Base-by-base conservation (phyloP, 2,113 vertebrate genomes). In the Desmodus rotundus region DNA sequence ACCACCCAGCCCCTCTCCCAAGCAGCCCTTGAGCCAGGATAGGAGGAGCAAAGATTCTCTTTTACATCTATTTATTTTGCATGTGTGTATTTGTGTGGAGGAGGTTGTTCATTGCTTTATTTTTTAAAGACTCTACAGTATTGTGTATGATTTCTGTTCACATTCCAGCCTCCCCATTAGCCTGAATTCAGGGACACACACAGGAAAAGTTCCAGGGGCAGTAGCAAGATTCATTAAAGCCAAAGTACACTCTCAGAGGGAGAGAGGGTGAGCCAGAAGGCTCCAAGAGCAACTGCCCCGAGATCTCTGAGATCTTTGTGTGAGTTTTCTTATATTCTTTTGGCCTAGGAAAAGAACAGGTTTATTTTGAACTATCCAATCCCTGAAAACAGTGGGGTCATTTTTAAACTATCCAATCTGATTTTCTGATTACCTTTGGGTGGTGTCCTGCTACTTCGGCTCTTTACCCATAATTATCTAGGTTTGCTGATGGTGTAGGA, bases 11-110 rank as follows among this genome's bases (percentile, higher is more conserved):
- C 68, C 41, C 41, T 36, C 61, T 84, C 52, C 63, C 31, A 11
- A 54, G 89, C 68, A 65, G 50, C 58, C n/a, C 56, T 52, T 41
- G n/a, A 14, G 68, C 56, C 72, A 47, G 77, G 78, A 47, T 4
- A 38, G 82, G 65, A 94, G 84, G 87, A 74, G 12, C 2, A 26
- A 73, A 67, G 77, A 89, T 73, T 88, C 85, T 90, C 86, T 97
- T 97, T 95, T 95, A 61, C 2, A 45, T 89, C 80, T 96, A n/a
- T 97, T 97, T 96, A 95, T 97, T 98, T 96, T 96, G 83, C 97
- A 90, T 19, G 38, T 93, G 95, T 96, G 93, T 74, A 7, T 95
- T 50, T 26, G 93, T 87, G 91, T 86, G 91, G 56, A 85, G 87
- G 96, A 89, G 89, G 93, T 31, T 73, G 91, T 90, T 93, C 93